Evolutionary conservation across 2,888 invertebrate genomes (phyloP), one percentile per base, ranked within the genome.

Genomic region (Arenicola marina): DNA sequence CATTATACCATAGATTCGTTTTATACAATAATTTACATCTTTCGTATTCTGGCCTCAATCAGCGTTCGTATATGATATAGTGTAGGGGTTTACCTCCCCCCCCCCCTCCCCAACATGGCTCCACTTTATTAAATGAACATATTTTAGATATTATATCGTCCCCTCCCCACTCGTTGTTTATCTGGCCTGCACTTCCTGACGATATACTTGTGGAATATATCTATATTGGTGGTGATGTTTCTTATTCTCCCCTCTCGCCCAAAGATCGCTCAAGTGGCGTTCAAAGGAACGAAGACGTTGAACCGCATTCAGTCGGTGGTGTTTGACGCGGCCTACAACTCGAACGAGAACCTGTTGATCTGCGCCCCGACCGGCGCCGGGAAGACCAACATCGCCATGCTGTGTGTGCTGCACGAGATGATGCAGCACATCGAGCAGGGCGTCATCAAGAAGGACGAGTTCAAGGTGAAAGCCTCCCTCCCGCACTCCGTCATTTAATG

Each of bases 251-350:
- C n/a, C n/a, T 56, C 24, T 18, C 33, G 26, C 62, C 1, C 56
- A 11, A 58, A 93, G 87, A 89, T 95, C 59, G 95, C 93, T 0
- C 90, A 91, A 85, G 87, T 91, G 84, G 95, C 93, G 0, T 99
- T 99, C 82, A 88, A 89, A 74, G 93, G 92, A 73, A 90, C 93
- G 58, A 90, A 91, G 78, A 87, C 89, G 57, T 86, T 99, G 38
- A 99, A 99, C 84, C 87, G 91, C 59, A 97, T 99, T 73, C 99
- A 99, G 82, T 93, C 94, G 0, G 91, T 97, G 51, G 98, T 99
- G 0, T 99, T 91, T 83, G 90, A 93, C 65, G 90, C 93, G 0
- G 99, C 99, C 0, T 99, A 98, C 85, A 90, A 92, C 75, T 93
- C 93, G 1, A 96, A 97, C 80, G 95, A 99, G 81, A 99, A 99